These are phyloP conservation scores for Scaptomyza tumidula DNA, from an alignment of 2,888 invertebrate genomes.

Conservation along the genomic window DNA sequence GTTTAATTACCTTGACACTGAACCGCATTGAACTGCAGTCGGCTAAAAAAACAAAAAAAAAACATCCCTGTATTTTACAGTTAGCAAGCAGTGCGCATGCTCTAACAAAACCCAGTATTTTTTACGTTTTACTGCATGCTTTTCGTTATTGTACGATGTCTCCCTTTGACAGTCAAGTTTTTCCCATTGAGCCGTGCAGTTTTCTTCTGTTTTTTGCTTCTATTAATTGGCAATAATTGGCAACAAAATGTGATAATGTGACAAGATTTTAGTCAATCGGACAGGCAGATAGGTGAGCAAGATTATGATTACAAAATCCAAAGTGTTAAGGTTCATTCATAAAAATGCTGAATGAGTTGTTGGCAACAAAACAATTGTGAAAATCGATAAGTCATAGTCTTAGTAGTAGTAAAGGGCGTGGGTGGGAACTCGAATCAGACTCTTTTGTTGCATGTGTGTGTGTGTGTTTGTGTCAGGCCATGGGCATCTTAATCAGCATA, in stretches of 20 bases:
- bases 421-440: background rate
- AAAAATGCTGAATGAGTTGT: background rate
- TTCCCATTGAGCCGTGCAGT: conserved; percentile 36
- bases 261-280: background rate
- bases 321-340: conserved; percentile 26
- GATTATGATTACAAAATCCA: background rate
- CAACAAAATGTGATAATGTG: conserved; percentile 64
- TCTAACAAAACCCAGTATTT: conserved; percentile 49
- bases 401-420: conserved; percentile 12
- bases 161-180: conserved; percentile 46
- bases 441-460: background rate
- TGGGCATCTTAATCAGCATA: conserved; percentile 12
- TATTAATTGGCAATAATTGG: conserved; percentile 47
- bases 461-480: background rate
- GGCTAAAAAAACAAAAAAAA: background rate
- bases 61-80: conserved; percentile 34
- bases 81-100: conserved; percentile 50
- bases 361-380: conserved; percentile 36
- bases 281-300: conserved; percentile 53
- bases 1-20: conserved; percentile 71
- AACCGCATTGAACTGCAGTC: conserved; percentile 53
- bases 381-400: conserved; percentile 55
- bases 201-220: conserved; percentile 13
- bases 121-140: conserved; percentile 20
- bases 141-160: conserved; percentile 3